These are phyloP conservation scores for Cheilosia variabilis DNA, from an alignment of 2,888 invertebrate genomes.

Conservation along the genomic window DNA sequence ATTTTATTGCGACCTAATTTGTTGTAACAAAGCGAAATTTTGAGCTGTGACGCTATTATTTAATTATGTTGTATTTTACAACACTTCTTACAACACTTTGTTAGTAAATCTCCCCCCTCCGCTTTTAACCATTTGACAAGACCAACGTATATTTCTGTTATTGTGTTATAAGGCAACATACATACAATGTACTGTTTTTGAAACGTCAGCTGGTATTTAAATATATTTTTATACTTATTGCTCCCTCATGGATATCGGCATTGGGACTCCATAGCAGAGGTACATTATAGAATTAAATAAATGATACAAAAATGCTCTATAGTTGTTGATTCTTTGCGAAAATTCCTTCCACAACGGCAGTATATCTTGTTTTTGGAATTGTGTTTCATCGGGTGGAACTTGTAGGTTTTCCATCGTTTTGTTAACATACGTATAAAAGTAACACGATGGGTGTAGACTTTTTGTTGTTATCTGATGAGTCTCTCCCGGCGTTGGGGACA, in stretches of 20 bases:
- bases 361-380: conserved; percentile 51
- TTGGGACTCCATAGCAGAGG: conserved; percentile 85
- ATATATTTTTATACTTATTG: conserved; percentile 67
- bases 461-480: conserved; percentile 89
- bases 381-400: conserved; percentile 19
- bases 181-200: too few relatives aligned
- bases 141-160: too few relatives aligned
- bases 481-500: conserved; percentile 85
- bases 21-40: too few relatives aligned
- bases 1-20: too few relatives aligned
- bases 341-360: conserved; percentile 85
- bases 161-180: too few relatives aligned
- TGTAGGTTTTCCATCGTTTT: conserved; percentile 82
- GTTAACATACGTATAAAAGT: conserved; percentile 91
- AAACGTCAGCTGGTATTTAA: too few relatives aligned
- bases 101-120: too few relatives aligned
- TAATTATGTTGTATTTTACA: too few relatives aligned
- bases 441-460: conserved; percentile 88
- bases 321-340: conserved; percentile 83
- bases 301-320: conserved; percentile 84
- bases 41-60: too few relatives aligned
- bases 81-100: too few relatives aligned
- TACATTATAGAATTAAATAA: conserved; percentile 85
- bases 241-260: conserved; percentile 84
- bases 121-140: too few relatives aligned